These are phyloP conservation scores for Holothuria leucospilota DNA, from an alignment of 53 echinoderm and acorn worm genomes.

Conservation along the genomic window DNA sequence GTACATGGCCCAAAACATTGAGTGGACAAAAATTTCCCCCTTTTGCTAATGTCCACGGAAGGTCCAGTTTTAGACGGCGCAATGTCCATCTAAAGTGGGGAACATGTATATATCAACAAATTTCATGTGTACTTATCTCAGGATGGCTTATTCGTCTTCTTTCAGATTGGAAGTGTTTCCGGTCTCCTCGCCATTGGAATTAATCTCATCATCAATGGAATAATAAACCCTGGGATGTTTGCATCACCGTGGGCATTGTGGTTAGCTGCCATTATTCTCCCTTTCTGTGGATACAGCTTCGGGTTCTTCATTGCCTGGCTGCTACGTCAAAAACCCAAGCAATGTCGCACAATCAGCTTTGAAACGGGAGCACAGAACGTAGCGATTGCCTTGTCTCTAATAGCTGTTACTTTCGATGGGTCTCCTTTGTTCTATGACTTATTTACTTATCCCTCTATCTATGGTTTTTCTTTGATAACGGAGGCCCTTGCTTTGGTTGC, in stretches of 20 bases:
- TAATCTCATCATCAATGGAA: slow-evolving; percentile 68
- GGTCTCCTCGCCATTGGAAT: slow-evolving; percentile 73
- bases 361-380: slow-evolving; percentile 92
- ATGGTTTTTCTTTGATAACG: slow-evolving; percentile 66
- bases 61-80: too few species aligned
- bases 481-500: slow-evolving; percentile 50
- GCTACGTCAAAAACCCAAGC: slow-evolving; percentile 66
- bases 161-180: slow-evolving; percentile 73
- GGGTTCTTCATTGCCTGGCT: slow-evolving; percentile 73
- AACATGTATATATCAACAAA: too few species aligned
- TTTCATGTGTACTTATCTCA: too few species aligned
- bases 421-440: slow-evolving; percentile 63
- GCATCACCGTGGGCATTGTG: slow-evolving; percentile 78
- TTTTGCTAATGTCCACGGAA: too few species aligned
- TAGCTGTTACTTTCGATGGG: slow-evolving; percentile 77
- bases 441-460: slow-evolving; percentile 81
- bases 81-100: too few species aligned
- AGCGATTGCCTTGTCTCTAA: slow-evolving; percentile 77
- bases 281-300: slow-evolving; percentile 62
- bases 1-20: too few species aligned
- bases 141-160: background rate
- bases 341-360: slow-evolving; percentile 91
- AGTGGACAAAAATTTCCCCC: too few species aligned
- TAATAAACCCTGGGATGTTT: slow-evolving; percentile 87
- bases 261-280: slow-evolving; percentile 69